Base-by-base conservation (phyloP, 1,140 invertebrate genomes). In the Orchesella cincta region DNA sequence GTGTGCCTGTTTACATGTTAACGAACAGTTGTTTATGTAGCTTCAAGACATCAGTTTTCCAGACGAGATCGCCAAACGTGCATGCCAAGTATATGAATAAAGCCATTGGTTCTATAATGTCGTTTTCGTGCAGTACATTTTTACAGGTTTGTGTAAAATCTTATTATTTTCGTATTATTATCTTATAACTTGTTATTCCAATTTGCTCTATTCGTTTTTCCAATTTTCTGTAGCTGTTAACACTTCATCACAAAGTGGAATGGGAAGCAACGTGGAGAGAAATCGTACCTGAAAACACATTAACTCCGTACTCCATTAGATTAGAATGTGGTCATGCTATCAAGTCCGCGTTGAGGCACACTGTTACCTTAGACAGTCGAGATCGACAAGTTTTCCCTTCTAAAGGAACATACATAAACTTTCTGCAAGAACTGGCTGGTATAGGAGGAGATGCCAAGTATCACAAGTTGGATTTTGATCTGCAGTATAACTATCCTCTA, bases 391-490 rank as follows among this genome's bases (percentile, higher is more conserved):
- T 73, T 5, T 73, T 73, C 14, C 71, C 71, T 3, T 23, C 2
- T 20, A 36, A 23, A 3, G 71, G 71, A 46, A 23, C 36, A 14
- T 51, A 46, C n/a, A 1, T 36, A 1, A 73, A 46, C n/a, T 36
- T 73, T 73, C 12, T 46, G 23, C 35, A 46, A 73, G 71, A 73
- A 51, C 2, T 73, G 3, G 18, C 71, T 31, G 71, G 71, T 2
- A 3, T 51, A 28, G 12, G 36, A 1, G 71, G 71, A 3, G 71
- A 73, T 46, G 71, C 23, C 3, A 36, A 31, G 46, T 73, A 23
- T 46, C 71, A 46, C 18, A 73, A 73, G 23, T 2, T 73, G 14
- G 71, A 73, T 46, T 5, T 51, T 1, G 71, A 73, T 39, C 18
- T 36, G 14, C 71, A 73, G 36, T 28, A 73, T 14, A 73, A 73